A percentile compares a stretch with the other conserved stretches of the same genome.
Conservation (phyloP, 2,113 vertebrate species). For the Artemisiospiza belli region DNA sequence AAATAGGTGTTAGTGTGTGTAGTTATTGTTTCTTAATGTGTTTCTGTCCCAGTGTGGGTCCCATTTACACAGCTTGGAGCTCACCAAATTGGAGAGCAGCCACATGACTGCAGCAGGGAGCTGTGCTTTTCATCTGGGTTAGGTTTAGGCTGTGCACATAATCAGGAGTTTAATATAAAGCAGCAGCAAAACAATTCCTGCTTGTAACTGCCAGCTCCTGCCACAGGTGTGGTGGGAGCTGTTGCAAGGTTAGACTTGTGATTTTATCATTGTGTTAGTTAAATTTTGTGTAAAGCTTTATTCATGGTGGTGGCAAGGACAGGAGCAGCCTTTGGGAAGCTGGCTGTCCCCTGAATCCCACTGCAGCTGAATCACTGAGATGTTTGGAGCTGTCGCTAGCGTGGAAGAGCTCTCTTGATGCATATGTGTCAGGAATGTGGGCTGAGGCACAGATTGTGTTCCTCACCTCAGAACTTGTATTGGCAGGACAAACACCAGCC, state of each 20-base stretch:
- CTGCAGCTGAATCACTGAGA: background rate
- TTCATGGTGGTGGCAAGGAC: background rate
- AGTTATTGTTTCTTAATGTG: background rate
- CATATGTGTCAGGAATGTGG: background rate
- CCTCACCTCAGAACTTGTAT: conserved; percentile 22
- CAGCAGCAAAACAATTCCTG: background rate
- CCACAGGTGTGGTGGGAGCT: background rate
- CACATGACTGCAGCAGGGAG: background rate
- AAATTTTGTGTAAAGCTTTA: background rate
- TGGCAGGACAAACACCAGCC: conserved; percentile 52
- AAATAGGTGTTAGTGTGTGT: background rate
- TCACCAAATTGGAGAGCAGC: background rate
- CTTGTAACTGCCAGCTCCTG: background rate
- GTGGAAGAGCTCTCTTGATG: background rate
- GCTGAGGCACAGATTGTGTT: conserved; percentile 46
- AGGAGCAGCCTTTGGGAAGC: background rate
- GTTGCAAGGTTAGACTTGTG: background rate
- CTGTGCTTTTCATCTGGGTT: accelerated
- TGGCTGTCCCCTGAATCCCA: background rate
- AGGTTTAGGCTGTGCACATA: background rate
- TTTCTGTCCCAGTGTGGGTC: background rate
- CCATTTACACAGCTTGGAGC: background rate
- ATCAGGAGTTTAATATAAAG: background rate
- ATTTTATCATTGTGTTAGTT: background rate
- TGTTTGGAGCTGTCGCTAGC: background rate